A percentile compares a stretch with the other conserved stretches of the same genome.
These are phyloP conservation scores for Myotis brandtii DNA, from an alignment of 2,113 vertebrate genomes.

Conservation along the genomic window DNA sequence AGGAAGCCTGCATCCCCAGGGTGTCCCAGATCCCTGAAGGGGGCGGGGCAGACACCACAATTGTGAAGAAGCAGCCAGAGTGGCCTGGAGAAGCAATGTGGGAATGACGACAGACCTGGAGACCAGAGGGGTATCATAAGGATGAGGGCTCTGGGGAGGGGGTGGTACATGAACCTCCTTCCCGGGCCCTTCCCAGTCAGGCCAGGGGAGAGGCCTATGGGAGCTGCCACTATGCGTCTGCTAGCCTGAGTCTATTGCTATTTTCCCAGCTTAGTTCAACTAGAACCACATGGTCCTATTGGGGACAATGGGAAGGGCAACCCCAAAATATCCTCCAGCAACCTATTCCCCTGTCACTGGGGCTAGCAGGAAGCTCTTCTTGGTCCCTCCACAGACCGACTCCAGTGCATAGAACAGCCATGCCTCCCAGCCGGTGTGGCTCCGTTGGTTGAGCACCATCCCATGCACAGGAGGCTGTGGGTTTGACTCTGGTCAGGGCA, in stretches of 20 bases:
- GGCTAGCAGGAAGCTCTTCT: neutral
- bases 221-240: no score
- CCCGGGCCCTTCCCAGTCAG: neutral
- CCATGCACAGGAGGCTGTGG: no score
- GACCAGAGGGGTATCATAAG: neutral
- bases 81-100: neutral
- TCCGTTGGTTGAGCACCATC: no score
- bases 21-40: neutral
- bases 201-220: accelerated
- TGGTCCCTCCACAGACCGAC: neutral
- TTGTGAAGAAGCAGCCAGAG: neutral
- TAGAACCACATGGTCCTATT: neutral
- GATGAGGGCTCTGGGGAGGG: neutral
- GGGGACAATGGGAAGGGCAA: neutral
- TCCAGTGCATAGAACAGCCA: neutral
- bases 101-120: accelerated
- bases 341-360: neutral
- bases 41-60: neutral
- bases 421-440: no score
- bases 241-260: neutral
- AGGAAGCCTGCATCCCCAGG: neutral
- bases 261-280: neutral
- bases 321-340: neutral
- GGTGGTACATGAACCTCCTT: no score
- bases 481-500: no score